Percentiles rank a stretch among this genome's conserved stretches.
Conservation (phyloP, 2,888 invertebrate species). For the Trichogramma dendrolimi region DNA sequence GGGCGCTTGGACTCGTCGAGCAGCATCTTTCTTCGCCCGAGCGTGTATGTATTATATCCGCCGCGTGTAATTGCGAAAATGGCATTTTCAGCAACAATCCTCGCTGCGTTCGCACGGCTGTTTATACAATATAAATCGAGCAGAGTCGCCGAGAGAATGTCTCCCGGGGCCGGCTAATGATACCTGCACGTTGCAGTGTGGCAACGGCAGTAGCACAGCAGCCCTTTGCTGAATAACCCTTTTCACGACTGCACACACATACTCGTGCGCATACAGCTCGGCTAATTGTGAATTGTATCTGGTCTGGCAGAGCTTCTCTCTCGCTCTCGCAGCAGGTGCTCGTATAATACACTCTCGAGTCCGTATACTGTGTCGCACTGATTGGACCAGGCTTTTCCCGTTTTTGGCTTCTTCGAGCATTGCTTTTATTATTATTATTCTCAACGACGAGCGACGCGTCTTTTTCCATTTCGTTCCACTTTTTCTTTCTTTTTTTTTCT, state of each 20-base stretch:
- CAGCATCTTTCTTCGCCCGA: too few relatives aligned
- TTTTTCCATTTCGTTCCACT: neutral
- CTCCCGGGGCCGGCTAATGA: conserved; percentile 19
- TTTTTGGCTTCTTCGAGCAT: neutral
- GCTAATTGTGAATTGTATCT: conserved; percentile 29
- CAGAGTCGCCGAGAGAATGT: conserved; percentile 6
- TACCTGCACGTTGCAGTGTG: conserved; percentile 4
- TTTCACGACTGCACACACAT: too few relatives aligned
- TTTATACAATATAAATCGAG: too few relatives aligned
- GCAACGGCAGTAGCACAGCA: conserved; percentile 3
- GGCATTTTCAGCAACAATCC: too few relatives aligned
- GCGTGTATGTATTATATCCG: too few relatives aligned
- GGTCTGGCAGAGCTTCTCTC: conserved; percentile 9
- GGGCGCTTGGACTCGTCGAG: too few relatives aligned
- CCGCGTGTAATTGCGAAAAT: too few relatives aligned
- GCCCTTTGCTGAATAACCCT: conserved; percentile 1
- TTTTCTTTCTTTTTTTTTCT: conserved; percentile 11
- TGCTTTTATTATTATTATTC: neutral
- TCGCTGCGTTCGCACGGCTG: too few relatives aligned
- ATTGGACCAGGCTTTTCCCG: neutral
- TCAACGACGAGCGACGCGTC: neutral
- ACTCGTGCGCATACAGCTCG: neutral
- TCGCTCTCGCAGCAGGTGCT: conserved; percentile 2
- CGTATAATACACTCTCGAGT: neutral
- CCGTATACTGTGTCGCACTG: neutral